Evolutionary conservation across 2,888 invertebrate species (phyloP).

Genomic region (Atrina japonica): DNA sequence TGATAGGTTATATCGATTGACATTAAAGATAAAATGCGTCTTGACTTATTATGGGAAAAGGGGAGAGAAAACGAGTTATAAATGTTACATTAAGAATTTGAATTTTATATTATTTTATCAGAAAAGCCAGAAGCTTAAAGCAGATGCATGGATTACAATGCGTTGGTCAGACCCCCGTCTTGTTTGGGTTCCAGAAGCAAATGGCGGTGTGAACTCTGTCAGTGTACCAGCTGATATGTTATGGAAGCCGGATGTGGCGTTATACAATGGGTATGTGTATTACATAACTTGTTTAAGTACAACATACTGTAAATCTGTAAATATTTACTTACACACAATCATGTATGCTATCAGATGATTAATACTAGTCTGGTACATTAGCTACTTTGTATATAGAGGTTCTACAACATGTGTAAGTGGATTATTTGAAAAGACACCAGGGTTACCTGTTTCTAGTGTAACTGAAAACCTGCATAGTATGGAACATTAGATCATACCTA

Average conservation of each 20-base stretch:
- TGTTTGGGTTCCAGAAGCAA: conserved; percentile 7
- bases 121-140: conserved; percentile 13
- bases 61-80: neutral
- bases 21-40: neutral
- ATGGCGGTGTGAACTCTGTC: conserved; percentile 10
- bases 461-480: no score
- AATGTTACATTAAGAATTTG: neutral
- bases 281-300: neutral
- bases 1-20: neutral
- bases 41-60: neutral
- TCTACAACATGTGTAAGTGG: no score
- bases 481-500: no score
- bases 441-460: no score
- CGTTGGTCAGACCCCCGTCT: conserved; percentile 21
- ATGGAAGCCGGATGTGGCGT: conserved; percentile 17
- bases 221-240: conserved; percentile 8
- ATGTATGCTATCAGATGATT: no score
- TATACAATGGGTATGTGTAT: conserved; percentile 23
- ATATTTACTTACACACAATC: no score
- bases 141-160: conserved; percentile 24
- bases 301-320: neutral
- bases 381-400: no score
- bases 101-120: conserved; percentile 4
- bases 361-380: no score
- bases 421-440: no score